phyloP scores from a whole-genome alignment of 2,888 invertebrate genomes.

The Augiades crinisus region DNA sequence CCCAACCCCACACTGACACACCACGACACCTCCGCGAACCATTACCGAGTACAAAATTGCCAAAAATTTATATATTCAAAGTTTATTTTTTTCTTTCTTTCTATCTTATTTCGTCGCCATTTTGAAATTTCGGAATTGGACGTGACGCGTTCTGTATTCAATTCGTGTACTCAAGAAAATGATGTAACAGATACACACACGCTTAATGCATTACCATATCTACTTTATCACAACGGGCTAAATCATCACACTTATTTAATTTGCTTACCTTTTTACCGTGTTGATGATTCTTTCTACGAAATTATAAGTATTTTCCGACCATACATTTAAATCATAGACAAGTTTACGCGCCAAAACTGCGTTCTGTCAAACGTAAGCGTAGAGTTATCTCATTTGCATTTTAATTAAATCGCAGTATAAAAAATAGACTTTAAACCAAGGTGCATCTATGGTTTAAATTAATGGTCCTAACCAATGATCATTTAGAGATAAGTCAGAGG shows the following conservation, averaged over 20 bases:
- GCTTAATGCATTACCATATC: not conserved
- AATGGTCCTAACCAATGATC: slow-evolving; percentile 4
- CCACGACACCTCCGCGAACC: slow-evolving; percentile 41
- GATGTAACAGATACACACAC: too few relatives aligned
- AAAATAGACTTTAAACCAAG: too few relatives aligned
- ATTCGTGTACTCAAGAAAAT: too few relatives aligned
- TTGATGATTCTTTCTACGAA: slow-evolving; percentile 6
- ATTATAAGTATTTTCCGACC: too few relatives aligned
- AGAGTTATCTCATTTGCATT: too few relatives aligned
- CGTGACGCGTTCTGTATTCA: not conserved
- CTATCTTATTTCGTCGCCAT: slow-evolving; percentile 4
- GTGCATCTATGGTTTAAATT: too few relatives aligned
- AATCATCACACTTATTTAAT: slow-evolving; percentile 19
- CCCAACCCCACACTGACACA: slow-evolving; percentile 23
- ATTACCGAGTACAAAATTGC: slow-evolving; percentile 81
- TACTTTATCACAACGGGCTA: slow-evolving; percentile 24
- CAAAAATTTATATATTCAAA: slow-evolving; percentile 62
- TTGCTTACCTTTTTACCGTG: slow-evolving; percentile 10
- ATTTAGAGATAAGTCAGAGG: not conserved
- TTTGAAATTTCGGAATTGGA: slow-evolving; percentile 6
- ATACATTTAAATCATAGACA: too few relatives aligned
- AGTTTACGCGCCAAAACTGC: too few relatives aligned
- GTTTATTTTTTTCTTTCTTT: slow-evolving; percentile 41
- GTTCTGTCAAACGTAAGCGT: too few relatives aligned
- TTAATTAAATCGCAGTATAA: too few relatives aligned